Base-by-base conservation (phyloP, 2,888 invertebrate species). In the Melangyna quadrimaculata region DNA sequence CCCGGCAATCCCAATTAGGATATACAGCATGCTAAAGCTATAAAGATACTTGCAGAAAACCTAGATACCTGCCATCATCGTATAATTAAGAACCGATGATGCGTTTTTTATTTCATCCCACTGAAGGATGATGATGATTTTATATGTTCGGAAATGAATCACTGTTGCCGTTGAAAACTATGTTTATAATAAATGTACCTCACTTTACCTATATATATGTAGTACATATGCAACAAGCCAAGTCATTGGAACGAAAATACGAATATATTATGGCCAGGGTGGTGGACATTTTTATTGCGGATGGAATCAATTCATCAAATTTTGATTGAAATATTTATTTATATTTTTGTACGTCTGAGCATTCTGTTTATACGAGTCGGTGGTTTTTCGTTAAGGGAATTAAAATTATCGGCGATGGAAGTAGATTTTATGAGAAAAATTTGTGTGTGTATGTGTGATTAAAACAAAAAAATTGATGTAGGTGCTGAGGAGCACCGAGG, bases 1-100 rank as follows among this genome's bases (percentile, higher is more conserved):
- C 8, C 27, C 14, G 67, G 35, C 51, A 48, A 67, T 51, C n/a
- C 51, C 67, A 67, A 67, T 67, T 67, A 67, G 51, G 51, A 24
- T 51, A 51, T 35, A n/a, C n/a, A 51, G 35, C 67, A 67, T 24
- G 24, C 14, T 51, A 35, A 35, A 67, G 67, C 32, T 67, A 51
- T 67, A 67, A 51, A 35, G 32, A 67, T 67, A 51, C 67, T 51
- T 35, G 35, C 59, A 59, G 35, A n/a, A n/a, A n/a, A n/a, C n/a
- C n/a, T n/a, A n/a, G n/a, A n/a, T n/a, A n/a, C n/a, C 22, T 14
- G 14, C 65, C 22, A 51, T 29, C 53, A 73, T 78, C 61, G 17
- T 45, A 78, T 78, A 83, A 83, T 83, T 78, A 83, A 83, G 82
- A 83, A 53, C 82, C 78, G 83, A 84, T 84, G 83, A 84, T 67